Evolutionary conservation across 1,140 invertebrate species (phyloP), one percentile per base, ranked within the genome.

Genomic region (Meloidogyne chitwoodi): DNA sequence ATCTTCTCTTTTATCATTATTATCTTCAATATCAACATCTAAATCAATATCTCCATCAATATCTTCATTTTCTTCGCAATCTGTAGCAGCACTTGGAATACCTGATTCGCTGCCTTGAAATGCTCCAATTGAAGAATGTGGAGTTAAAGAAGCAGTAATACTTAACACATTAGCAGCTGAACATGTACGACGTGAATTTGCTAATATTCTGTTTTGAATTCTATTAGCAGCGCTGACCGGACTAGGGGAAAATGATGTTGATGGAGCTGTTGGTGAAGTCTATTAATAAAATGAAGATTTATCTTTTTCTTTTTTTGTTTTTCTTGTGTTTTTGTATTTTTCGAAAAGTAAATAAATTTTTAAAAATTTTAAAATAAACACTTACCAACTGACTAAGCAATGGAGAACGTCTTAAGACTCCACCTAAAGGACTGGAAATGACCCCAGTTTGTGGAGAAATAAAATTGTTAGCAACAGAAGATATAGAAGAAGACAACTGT

Each of bases 41-140:
- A 74, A 74, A 12, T 81, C 68, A 27, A 56, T 76, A 63, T 80
- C 83, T n/a, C 79, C 75, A 27, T 77, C 68, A n/a, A 77, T 68
- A 5, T 77, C 80, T 11, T 84, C 82, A 26, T 66, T 75, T 16
- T 74, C 66, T n/a, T 73, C 64, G 16, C 67, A 66, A 26, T 34
- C 68, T 38, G 75, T 79, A 24, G 67, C 24, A 8, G 61, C 67
- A 26, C 75, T 63, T 27, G 67, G 31, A 38, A 76, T 70, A 6
- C 74, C 70, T 67, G 63, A 48, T 48, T 56, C 77, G 72, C 66
- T 63, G 5, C 26, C 75, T 41, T 70, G 27, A 44, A 41, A 44
- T 38, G 31, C 14, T 14, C 65, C 77, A 16, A 79, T 26, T 26
- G 77, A 66, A n/a, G 78, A 79, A 44, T 64, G 63, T 27, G 78